Evolutionary conservation across 2,113 vertebrate species (phyloP), one percentile per base, ranked within the genome.

Genomic region (Phainopepla nitens): DNA sequence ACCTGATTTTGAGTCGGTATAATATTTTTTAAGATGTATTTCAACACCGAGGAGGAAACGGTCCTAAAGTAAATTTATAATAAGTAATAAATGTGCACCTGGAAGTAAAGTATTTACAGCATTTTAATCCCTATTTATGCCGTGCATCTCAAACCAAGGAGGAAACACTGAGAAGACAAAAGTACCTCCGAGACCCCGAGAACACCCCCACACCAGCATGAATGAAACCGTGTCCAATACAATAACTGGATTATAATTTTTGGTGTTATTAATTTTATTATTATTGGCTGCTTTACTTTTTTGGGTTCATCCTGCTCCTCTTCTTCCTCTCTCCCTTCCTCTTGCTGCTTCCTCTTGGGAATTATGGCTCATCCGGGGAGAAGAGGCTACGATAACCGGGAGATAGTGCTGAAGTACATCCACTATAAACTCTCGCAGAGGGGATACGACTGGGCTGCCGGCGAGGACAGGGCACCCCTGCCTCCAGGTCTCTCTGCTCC

Each of bases 371-470:
- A 98, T 53, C 97, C 98, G 25, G 98, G 97, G 96, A 96, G 97
- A 97, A 97, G 98, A 96, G 97, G 97, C 90, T 98, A 98, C 45
- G 98, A 98, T 89, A 98, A 98, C 97, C 98, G 98, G 60, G 98
- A 98, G 94, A 98, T 98, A 82, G 98, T 98, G 96, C 94, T 97
- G 95, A 98, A 98, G 94, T 98, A 98, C 96, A 98, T 98, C 97
- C 98, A 98, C 96, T 98, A 98, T 96, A 98, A 98, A 96, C 98
- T 98, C 92, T 97, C 98, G 9, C 98, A 98, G 97, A 97, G 98
- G 87, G 98, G 98, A 94, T 98, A 98, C 77, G 98, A 98, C 92
- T 98, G 98, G 98, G 97, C 97, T 50, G 97, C 97, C 89, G 49
- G 94, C 2, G 98, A 96, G 70, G 97, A 97, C 51, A 66, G 87